Evolutionary conservation across 2,113 vertebrate species (phyloP), one percentile per base, ranked within the genome.

Genomic region (Serinus canaria): DNA sequence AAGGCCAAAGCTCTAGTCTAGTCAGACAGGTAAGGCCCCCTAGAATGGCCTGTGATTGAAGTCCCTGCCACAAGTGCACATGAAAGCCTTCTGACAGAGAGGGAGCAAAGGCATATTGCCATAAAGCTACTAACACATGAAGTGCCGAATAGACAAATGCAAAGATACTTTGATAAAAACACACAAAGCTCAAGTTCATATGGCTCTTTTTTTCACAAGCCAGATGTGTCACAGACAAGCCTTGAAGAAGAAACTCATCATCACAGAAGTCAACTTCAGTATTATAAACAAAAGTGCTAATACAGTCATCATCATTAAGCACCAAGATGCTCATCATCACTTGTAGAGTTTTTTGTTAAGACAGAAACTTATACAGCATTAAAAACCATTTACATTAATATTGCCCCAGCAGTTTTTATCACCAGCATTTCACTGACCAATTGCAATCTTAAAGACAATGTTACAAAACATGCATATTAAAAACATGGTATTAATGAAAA

Each of bases 41-140:
- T 30, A 21, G 7, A 19, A 60, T 3, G 7, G 76, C 18, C 41
- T 80, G 15, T 25, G 20, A 80, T 2, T 6, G 1, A 83, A 62
- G 13, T 58, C 7, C 9, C 47, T 46, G n/a, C 0, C 2, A 52
- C 1, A 0, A 53, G 12, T 1, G 4, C 28, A 41, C 2, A 2
- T 41, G 13, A 74, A 64, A 82, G 14, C 30, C 21, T 19, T 84
- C 11, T 39, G 15, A 22, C 8, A 76, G 49, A 11, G 13, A 43
- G 33, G 11, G 25, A 72, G 37, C 11, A 72, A 60, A 90, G 11
- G 7, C 6, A 0, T 17, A 59, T 13, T 1, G 3, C 5, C 28
- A 23, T 1, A 73, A 22, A 81, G 21, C 68, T 58, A 83, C 18
- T 22, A 53, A 69, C 6, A 53, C 17, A 28, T 21, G 24, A 86